phyloP scores from a whole-genome alignment of 2,888 invertebrate species.

The Synanthedon tipuliformis region DNA sequence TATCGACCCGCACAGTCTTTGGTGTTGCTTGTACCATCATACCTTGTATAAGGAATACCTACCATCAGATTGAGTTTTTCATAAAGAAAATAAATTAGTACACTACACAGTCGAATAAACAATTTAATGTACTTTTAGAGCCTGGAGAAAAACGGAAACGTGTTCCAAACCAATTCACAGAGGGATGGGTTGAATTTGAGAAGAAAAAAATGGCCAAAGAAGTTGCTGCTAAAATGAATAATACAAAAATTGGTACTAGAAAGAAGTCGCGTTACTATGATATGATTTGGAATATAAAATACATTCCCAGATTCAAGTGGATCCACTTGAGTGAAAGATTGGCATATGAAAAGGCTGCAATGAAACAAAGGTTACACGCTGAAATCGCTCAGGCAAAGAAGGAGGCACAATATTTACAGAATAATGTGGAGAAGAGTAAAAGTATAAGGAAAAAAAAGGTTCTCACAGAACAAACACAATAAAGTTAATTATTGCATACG shows the following conservation, averaged over 20 bases:
- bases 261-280: constrained; percentile 91
- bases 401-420: constrained; percentile 88
- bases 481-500: neutral
- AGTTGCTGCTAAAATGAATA: constrained; percentile 87
- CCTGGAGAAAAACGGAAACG: constrained; percentile 66
- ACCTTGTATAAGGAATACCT: neutral
- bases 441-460: constrained; percentile 68
- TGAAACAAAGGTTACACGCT: constrained; percentile 84
- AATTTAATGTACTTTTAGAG: constrained; percentile 25
- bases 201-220: constrained; percentile 88
- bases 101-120: neutral
- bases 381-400: constrained; percentile 94
- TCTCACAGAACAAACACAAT: constrained; percentile 12
- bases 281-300: constrained; percentile 96
- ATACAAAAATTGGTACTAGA: constrained; percentile 85
- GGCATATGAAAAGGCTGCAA: constrained; percentile 91
- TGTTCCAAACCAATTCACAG: constrained; percentile 78
- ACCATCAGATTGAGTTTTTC: neutral
- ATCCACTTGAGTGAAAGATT: constrained; percentile 92
- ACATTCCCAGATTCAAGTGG: constrained; percentile 96
- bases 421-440: constrained; percentile 83
- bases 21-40: no score
- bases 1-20: no score
- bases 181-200: constrained; percentile 97
- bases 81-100: neutral